These are phyloP conservation scores for Sarcophaga bullata DNA, from an alignment of 1,140 invertebrate species.

Conservation along the genomic window DNA sequence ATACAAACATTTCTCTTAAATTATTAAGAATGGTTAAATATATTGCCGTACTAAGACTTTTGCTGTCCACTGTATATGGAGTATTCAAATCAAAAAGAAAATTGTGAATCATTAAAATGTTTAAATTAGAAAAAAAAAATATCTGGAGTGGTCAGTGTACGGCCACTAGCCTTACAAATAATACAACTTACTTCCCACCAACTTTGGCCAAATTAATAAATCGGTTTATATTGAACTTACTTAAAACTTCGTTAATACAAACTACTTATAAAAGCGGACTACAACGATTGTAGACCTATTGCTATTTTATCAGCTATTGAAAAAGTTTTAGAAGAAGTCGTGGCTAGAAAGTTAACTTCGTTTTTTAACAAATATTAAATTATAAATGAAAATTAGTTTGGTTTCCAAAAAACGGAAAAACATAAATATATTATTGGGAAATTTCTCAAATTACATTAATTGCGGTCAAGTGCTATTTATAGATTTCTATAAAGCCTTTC, in stretches of 20 bases:
- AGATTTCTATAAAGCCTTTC: not conserved
- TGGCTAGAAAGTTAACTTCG: not conserved
- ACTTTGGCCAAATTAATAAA: no score
- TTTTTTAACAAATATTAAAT: slow-evolving; percentile 29
- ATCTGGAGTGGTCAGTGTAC: not conserved
- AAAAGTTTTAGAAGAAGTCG: slow-evolving; percentile 17
- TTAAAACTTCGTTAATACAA: not conserved
- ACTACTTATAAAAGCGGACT: not conserved
- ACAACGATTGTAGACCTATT: slow-evolving; percentile 4
- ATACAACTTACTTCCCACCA: not conserved
- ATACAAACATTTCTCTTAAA: no score
- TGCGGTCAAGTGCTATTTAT: no score
- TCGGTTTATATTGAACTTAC: no score
- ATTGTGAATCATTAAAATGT: not conserved
- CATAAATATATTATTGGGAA: not conserved
- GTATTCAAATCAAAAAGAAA: not conserved
- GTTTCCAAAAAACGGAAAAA: not conserved
- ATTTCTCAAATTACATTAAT: not conserved
- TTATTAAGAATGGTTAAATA: no score
- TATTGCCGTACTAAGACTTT: no score
- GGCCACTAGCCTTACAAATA: not conserved
- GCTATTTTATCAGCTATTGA: not conserved
- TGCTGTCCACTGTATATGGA: no score
- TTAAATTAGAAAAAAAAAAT: not conserved
- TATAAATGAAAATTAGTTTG: slow-evolving; percentile 13